Evolutionary conservation across 2,797 vertebrate species (phyloP).

Genomic region (Leptodactylus fallax): DNA sequence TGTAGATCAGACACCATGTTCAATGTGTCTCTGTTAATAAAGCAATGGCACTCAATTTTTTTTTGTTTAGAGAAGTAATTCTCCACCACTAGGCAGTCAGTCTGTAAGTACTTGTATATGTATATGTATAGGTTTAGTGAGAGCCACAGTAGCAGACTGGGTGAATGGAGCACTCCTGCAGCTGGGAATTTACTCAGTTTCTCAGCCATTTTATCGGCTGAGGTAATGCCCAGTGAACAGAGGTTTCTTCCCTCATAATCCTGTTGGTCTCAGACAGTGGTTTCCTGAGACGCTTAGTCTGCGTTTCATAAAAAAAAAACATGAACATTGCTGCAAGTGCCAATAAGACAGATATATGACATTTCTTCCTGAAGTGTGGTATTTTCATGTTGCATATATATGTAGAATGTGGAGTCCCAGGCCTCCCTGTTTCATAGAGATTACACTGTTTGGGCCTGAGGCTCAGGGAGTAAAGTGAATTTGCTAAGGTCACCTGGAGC

Average conservation of each 20-base stretch:
- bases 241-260: conserved; percentile 48
- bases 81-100: background rate
- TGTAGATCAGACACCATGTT: no score
- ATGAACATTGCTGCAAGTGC: background rate
- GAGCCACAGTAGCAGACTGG: conserved; percentile 6
- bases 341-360: background rate
- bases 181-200: conserved; percentile 22
- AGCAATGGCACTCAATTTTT: background rate
- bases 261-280: conserved; percentile 51
- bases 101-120: background rate
- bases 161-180: background rate
- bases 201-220: background rate
- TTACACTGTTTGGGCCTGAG: conserved; percentile 37
- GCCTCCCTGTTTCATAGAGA: conserved; percentile 4
- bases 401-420: background rate
- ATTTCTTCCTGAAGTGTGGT: background rate
- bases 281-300: conserved; percentile 53
- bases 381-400: background rate
- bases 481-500: conserved; percentile 4
- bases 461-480: conserved; percentile 23
- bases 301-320: conserved; percentile 12
- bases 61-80: background rate
- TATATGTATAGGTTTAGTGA: background rate
- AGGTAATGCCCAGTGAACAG: conserved; percentile 43
- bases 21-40: background rate